phyloP scores from a whole-genome alignment of 2,888 invertebrate species.

The Nomada flava region DNA sequence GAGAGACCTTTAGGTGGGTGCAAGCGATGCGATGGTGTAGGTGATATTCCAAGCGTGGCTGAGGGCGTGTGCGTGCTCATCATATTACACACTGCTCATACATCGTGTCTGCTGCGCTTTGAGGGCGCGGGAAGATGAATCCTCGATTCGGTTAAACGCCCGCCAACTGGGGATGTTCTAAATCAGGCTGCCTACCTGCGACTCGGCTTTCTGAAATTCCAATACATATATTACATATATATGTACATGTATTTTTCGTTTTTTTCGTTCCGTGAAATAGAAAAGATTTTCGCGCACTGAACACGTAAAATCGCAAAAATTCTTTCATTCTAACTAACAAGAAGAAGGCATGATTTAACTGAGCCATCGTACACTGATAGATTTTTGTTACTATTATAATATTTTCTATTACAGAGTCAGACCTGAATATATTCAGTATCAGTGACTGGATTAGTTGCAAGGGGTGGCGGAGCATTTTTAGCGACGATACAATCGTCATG shows the following conservation, averaged over 20 bases:
- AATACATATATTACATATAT: slow-evolving; percentile 28
- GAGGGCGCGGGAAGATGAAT: slow-evolving; percentile 71
- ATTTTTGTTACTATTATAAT: too few species aligned
- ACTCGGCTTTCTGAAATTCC: slow-evolving; percentile 64
- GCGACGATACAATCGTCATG: slow-evolving; percentile 2
- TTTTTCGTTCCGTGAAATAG: slow-evolving; percentile 11
- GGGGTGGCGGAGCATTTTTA: slow-evolving; percentile 3
- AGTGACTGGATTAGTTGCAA: too few species aligned
- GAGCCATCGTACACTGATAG: too few species aligned
- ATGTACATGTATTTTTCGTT: neutral
- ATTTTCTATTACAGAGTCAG: too few species aligned
- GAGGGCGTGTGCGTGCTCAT: slow-evolving; percentile 57
- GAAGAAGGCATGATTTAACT: too few species aligned
- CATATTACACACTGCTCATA: slow-evolving; percentile 69
- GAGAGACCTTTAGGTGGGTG: slow-evolving; percentile 68
- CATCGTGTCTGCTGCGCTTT: slow-evolving; percentile 67
- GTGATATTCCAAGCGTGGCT: slow-evolving; percentile 49
- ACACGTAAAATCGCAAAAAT: neutral
- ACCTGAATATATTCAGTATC: too few species aligned
- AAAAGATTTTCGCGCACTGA: neutral
- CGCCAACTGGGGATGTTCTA: slow-evolving; percentile 65
- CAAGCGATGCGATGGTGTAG: slow-evolving; percentile 47
- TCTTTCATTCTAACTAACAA: neutral
- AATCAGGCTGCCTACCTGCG: slow-evolving; percentile 68
- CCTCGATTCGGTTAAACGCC: slow-evolving; percentile 72